Conservation (phyloP, 2,113 vertebrate species). For the Athene noctua region DNA sequence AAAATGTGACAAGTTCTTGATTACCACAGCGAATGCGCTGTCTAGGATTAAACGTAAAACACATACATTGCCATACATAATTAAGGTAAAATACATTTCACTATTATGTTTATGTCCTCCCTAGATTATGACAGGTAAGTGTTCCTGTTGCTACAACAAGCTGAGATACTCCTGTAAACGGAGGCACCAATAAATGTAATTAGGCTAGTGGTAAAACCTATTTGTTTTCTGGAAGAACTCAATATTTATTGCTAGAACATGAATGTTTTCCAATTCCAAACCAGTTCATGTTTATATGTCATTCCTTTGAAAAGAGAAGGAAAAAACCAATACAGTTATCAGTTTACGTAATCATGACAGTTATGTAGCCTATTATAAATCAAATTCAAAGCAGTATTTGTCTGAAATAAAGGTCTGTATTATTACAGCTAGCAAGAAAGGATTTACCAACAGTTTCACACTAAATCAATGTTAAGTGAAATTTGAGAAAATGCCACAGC, state of each 20-base stretch:
- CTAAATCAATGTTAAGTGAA: constrained; percentile 67
- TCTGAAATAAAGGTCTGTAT: constrained; percentile 52
- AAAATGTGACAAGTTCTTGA: neutral
- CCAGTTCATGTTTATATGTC: constrained; percentile 18
- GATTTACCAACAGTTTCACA: constrained; percentile 59
- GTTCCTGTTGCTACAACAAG: neutral
- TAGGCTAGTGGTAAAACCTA: neutral
- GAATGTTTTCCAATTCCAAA: constrained; percentile 40
- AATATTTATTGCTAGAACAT: constrained; percentile 32
- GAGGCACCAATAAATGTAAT: neutral
- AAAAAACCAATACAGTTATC: constrained; percentile 30
- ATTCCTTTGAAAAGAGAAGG: constrained; percentile 46
- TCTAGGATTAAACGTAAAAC: neutral
- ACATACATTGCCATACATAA: neutral
- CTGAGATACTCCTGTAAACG: neutral
- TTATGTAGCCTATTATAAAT: constrained; percentile 30
- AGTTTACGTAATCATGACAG: constrained; percentile 37
- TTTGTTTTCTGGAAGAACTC: constrained; percentile 5
- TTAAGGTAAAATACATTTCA: neutral
- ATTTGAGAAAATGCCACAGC: constrained; percentile 80
- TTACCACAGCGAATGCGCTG: neutral
- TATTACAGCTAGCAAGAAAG: constrained; percentile 46
- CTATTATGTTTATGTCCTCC: neutral
- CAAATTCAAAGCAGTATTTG: neutral
- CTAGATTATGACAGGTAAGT: neutral